Conservation (phyloP, 2,888 invertebrate species). For the Encarsia formosa region DNA sequence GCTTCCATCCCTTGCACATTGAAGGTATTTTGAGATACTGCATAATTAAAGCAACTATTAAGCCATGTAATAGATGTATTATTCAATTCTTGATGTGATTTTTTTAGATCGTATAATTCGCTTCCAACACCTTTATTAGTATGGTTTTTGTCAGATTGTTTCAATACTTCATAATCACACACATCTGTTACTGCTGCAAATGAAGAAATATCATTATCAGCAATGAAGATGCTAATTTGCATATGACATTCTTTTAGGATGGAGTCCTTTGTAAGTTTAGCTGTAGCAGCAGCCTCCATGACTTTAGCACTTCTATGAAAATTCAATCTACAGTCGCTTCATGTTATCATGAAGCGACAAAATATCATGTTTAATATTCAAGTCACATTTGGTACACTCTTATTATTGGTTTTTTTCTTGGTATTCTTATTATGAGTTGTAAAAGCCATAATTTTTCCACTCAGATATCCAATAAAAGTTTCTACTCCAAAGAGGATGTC, state of each 20-base stretch:
- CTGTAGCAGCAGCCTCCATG: conserved; percentile 4
- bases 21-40: conserved; percentile 1
- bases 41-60: not conserved
- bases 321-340: conserved; percentile 4
- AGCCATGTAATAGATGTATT: not conserved
- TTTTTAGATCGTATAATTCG: not conserved
- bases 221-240: not conserved
- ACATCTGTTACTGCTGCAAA: not conserved
- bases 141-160: not conserved
- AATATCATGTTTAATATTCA: no score
- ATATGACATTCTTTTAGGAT: not conserved
- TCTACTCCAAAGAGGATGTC: not conserved
- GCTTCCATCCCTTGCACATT: conserved; percentile 11
- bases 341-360: not conserved
- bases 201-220: not conserved
- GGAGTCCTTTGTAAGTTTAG: not conserved
- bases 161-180: not conserved
- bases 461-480: not conserved
- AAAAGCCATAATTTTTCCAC: not conserved
- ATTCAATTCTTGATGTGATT: not conserved
- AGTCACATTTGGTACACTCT: no score
- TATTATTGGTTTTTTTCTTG: not conserved
- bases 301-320: not conserved
- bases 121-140: not conserved
- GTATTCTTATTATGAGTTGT: not conserved